Percentiles rank a stretch among this genome's conserved stretches.
Conservation (phyloP, 2,888 invertebrate genomes). For the Anthophora plumipes region DNA sequence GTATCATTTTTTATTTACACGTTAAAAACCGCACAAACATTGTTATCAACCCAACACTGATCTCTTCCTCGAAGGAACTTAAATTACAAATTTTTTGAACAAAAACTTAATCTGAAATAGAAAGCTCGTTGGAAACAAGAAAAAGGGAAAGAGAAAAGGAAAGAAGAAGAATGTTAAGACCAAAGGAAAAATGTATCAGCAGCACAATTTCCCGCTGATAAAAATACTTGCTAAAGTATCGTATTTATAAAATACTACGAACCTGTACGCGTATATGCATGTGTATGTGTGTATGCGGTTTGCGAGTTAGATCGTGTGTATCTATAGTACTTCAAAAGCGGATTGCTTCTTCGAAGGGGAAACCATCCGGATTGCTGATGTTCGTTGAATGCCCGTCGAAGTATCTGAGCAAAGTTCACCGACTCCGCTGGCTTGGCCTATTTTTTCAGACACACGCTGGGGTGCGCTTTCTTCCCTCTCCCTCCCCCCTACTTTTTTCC, state of each 20-base stretch:
- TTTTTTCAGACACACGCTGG: slow-evolving; percentile 59
- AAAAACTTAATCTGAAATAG: background rate
- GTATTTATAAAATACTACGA: slow-evolving; percentile 1
- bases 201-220: background rate
- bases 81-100: too few species aligned
- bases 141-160: background rate
- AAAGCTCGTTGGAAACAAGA: background rate
- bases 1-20: too few species aligned
- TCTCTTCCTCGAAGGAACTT: too few species aligned
- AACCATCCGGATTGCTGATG: slow-evolving; percentile 49
- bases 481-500: background rate
- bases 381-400: slow-evolving; percentile 59
- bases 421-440: slow-evolving; percentile 65
- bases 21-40: too few species aligned
- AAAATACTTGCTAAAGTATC: background rate
- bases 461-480: slow-evolving; percentile 46
- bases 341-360: slow-evolving; percentile 43
- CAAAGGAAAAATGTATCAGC: background rate
- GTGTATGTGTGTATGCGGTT: background rate
- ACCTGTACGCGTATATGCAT: too few species aligned
- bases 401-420: slow-evolving; percentile 65
- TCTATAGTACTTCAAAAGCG: slow-evolving; percentile 36
- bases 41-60: too few species aligned
- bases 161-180: background rate
- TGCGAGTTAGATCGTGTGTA: background rate